Conservation (phyloP, 2,113 vertebrate genomes). For the Rattus norvegicus region DNA sequence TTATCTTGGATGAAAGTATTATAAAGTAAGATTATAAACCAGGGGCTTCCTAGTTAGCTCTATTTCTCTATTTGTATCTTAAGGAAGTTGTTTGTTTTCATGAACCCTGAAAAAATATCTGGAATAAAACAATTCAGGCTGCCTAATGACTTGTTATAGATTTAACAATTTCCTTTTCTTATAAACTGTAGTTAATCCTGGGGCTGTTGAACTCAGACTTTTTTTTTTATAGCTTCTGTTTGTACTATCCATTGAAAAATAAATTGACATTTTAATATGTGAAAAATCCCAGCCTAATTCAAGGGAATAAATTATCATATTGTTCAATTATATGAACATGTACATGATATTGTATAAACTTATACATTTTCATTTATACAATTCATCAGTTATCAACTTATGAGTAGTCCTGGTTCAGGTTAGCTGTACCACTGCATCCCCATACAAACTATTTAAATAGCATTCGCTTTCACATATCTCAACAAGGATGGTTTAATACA, state of each 20-base stretch:
- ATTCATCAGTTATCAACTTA: neutral
- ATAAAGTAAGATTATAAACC: constrained; percentile 75
- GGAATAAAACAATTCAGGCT: constrained; percentile 9
- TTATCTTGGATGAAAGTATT: constrained; percentile 77
- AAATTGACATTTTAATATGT: neutral
- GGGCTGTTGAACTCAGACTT: neutral
- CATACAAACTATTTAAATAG: neutral
- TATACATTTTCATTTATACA: neutral
- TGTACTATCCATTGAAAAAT: constrained; percentile 14
- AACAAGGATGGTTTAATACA: neutral
- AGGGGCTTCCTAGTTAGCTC: constrained; percentile 73
- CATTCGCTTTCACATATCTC: neutral
- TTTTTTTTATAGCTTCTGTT: neutral
- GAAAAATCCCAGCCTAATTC: neutral
- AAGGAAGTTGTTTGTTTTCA: constrained; percentile 74
- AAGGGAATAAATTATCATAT: neutral
- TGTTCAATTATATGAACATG: neutral
- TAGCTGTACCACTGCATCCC: neutral
- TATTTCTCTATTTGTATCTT: constrained; percentile 72
- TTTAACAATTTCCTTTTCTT: neutral
- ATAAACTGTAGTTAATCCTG: neutral
- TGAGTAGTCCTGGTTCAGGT: neutral
- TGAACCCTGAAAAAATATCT: neutral
- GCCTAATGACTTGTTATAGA: constrained; percentile 23
- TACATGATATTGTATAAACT: neutral